These are phyloP conservation scores for Botia almorhae DNA, from an alignment of 2,797 vertebrate genomes.

Conservation along the genomic window DNA sequence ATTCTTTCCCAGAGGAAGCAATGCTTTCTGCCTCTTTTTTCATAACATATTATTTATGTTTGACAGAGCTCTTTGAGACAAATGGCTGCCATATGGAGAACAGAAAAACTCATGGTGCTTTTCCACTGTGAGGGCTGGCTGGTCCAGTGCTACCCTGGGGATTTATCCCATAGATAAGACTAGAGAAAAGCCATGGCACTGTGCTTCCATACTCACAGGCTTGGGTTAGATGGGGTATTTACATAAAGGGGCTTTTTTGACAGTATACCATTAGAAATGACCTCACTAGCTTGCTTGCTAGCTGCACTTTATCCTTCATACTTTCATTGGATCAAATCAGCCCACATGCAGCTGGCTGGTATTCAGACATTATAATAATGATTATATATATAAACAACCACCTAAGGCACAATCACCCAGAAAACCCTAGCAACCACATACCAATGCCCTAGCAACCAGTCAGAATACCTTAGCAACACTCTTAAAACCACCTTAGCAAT, in stretches of 20 bases:
- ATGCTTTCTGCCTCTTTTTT: constrained; percentile 69
- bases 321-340: too few species aligned
- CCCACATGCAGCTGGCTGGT: neutral
- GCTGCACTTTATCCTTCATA: neutral
- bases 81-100: constrained; percentile 83
- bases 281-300: neutral
- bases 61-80: constrained; percentile 75
- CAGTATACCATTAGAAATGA: neutral
- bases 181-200: constrained; percentile 10
- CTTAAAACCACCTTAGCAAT: too few species aligned
- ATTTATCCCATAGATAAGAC: constrained; percentile 43
- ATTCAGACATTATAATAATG: too few species aligned
- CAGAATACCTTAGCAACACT: too few species aligned
- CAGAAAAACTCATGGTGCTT: constrained; percentile 52
- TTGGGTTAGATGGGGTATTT: neutral
- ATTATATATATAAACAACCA: too few species aligned
- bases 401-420: too few species aligned
- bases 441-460: too few species aligned
- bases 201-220: neutral
- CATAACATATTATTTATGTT: constrained; percentile 80
- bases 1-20: constrained; percentile 78
- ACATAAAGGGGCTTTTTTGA: neutral
- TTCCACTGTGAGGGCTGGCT: constrained; percentile 39
- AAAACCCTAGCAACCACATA: too few species aligned
- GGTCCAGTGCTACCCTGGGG: constrained; percentile 12